Conservation (phyloP, 2,113 vertebrate genomes). For the Macrotis lagotis region DNA sequence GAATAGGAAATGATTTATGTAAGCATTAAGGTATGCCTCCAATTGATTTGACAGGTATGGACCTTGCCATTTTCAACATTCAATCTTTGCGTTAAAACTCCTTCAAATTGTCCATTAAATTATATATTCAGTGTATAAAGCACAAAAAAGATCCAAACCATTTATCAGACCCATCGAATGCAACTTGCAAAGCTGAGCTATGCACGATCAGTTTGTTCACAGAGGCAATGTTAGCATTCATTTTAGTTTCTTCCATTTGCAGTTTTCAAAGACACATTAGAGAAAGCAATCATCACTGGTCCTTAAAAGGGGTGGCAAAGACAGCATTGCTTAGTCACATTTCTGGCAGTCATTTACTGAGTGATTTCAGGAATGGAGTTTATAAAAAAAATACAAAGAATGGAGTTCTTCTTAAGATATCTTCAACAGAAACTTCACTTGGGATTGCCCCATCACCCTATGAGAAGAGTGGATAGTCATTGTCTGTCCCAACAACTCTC, state of each 20-base stretch:
- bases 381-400: no score
- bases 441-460: not conserved
- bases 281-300: not conserved
- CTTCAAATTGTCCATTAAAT: not conserved
- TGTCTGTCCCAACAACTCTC: not conserved
- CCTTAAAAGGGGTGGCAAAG: not conserved
- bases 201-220: not conserved
- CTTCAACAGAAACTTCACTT: not conserved
- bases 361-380: not conserved
- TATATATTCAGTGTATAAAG: not conserved
- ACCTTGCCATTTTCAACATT: not conserved
- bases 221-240: not conserved
- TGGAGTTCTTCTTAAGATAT: not conserved
- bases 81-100: not conserved
- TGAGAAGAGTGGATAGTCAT: not conserved
- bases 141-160: not conserved
- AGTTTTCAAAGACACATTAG: not conserved
- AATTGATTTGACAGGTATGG: not conserved
- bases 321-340: not conserved
- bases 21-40: not conserved
- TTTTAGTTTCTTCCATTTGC: not conserved
- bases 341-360: not conserved
- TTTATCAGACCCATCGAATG: not conserved
- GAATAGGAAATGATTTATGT: not conserved
- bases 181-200: not conserved